Conservation (phyloP, 1,140 invertebrate species). For the Plodia interpunctella region DNA sequence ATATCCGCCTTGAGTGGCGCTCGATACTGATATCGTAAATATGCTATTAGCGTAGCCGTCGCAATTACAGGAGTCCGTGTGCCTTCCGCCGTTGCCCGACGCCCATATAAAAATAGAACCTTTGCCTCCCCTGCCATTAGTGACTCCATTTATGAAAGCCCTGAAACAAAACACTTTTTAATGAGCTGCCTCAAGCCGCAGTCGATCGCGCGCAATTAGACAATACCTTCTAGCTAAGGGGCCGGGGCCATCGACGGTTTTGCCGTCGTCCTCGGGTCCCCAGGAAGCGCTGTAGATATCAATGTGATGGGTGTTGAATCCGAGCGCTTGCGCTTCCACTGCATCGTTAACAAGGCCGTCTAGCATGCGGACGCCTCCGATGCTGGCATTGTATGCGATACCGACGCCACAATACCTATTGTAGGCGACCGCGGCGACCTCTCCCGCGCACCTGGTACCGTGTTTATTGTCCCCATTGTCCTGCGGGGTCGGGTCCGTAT, state of each 20-base stretch:
- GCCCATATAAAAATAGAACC: conserved; percentile 99
- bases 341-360: conserved; percentile 97
- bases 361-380: conserved; percentile 95
- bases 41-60: conserved; percentile 99
- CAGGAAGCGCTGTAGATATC: conserved; percentile 97
- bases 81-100: conserved; percentile 96
- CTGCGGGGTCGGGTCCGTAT: conserved; percentile 96
- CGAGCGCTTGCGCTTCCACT: conserved; percentile 93
- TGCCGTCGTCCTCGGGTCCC: conserved; percentile 97
- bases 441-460: conserved; percentile 93
- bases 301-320: conserved; percentile 94
- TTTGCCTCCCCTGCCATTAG: conserved; percentile 93
- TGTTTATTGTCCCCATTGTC: conserved; percentile 96
- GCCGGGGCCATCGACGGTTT: conserved; percentile 98
- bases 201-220: conserved; percentile 44
- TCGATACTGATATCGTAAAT: conserved; percentile 97
- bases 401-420: conserved; percentile 95
- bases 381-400: conserved; percentile 93
- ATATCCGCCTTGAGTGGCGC: conserved; percentile 95
- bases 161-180: conserved; percentile 64
- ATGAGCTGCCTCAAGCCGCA: conserved; percentile 46
- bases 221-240: conserved; percentile 88
- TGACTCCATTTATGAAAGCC: conserved; percentile 97
- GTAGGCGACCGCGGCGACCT: conserved; percentile 93
- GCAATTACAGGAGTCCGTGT: conserved; percentile 98